Evolutionary conservation across 2,888 invertebrate genomes (phyloP).

Genomic region (Pristionchus maxplancki): DNA sequence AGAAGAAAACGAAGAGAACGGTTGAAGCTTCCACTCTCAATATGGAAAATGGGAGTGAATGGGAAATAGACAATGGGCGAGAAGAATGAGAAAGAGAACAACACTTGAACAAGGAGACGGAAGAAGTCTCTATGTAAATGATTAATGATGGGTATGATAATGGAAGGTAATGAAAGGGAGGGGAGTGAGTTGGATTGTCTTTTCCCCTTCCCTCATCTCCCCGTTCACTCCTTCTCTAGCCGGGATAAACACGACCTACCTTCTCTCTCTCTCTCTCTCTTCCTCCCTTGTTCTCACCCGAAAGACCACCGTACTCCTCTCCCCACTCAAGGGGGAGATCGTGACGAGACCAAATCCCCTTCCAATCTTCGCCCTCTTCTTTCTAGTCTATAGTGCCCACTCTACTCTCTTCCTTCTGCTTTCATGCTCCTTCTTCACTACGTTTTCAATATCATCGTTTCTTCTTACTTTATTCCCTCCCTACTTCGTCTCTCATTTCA

Average conservation of each 20-base stretch:
- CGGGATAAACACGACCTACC: slow-evolving; percentile 38
- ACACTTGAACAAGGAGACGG: background rate
- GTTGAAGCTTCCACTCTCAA: slow-evolving; percentile 43
- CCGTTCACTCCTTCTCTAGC: slow-evolving; percentile 32
- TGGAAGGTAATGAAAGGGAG: background rate
- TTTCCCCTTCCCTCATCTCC: background rate
- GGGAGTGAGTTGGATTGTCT: slow-evolving; percentile 25
- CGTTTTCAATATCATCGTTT: slow-evolving; percentile 35
- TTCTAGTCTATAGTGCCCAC: slow-evolving; percentile 21
- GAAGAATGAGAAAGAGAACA: background rate
- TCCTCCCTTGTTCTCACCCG: background rate
- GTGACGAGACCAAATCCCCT: background rate
- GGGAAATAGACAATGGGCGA: background rate
- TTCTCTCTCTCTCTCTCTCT: slow-evolving; percentile 26
- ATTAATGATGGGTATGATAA: background rate
- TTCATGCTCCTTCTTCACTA: slow-evolving; percentile 1
- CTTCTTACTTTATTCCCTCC: background rate
- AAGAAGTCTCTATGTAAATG: background rate
- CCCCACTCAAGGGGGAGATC: background rate
- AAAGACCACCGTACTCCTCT: slow-evolving; percentile 16
- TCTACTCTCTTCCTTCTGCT: slow-evolving; percentile 33
- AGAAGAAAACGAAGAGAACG: slow-evolving; percentile 22
- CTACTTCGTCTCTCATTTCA: background rate
- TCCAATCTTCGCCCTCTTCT: background rate
- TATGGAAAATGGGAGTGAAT: background rate